A percentile compares a stretch with the other conserved stretches of the same genome.
Conservation (phyloP, 2,888 invertebrate species). For the Microdon myrmicae region DNA sequence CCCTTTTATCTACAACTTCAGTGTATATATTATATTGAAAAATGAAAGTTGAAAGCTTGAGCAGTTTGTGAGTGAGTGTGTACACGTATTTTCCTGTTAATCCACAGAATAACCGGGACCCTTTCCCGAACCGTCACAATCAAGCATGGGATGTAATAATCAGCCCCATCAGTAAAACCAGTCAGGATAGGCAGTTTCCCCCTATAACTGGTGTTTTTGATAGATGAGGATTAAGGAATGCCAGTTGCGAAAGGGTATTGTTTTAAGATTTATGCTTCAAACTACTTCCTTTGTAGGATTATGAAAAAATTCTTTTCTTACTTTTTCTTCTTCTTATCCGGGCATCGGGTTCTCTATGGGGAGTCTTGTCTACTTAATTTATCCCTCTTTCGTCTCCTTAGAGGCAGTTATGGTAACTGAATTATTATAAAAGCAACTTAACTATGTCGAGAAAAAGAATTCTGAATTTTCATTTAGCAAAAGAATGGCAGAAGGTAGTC, state of each 20-base stretch:
- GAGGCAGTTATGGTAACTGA: too few species aligned
- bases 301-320: too few species aligned
- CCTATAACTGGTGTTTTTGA: background rate
- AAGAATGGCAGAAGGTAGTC: too few species aligned
- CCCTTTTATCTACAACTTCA: slow-evolving; percentile 19
- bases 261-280: slow-evolving; percentile 25
- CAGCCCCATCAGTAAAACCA: slow-evolving; percentile 24
- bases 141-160: slow-evolving; percentile 33
- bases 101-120: slow-evolving; percentile 9
- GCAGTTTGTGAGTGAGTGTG: too few species aligned
- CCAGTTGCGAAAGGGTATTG: slow-evolving; percentile 4
- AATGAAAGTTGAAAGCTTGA: slow-evolving; percentile 3
- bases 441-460: too few species aligned
- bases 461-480: too few species aligned
- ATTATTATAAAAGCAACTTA: too few species aligned
- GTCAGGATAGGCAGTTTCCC: slow-evolving; percentile 14
- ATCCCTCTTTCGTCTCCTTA: too few species aligned
- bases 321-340: too few species aligned
- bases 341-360: too few species aligned
- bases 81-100: too few species aligned
- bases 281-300: slow-evolving; percentile 13
- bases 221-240: background rate
- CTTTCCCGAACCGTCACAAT: slow-evolving; percentile 1
- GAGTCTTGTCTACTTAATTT: too few species aligned
- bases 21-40: slow-evolving; percentile 16